Base-by-base conservation (phyloP, 2,888 invertebrate genomes). In the Heliothis peltigera region DNA sequence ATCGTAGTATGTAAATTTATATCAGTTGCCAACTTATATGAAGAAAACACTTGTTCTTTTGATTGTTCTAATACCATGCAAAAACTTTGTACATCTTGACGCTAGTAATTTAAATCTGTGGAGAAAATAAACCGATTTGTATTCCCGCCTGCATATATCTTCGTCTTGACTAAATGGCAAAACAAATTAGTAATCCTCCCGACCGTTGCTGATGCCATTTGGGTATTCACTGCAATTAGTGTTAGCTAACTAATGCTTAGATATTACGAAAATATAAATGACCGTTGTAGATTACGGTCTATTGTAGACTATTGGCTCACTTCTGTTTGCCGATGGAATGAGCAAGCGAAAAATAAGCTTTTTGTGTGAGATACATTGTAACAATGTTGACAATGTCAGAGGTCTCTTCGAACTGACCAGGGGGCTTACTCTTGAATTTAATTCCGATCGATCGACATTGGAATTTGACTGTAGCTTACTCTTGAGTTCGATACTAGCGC, bases 181-280 rank as follows among this genome's bases (percentile, higher is more conserved):
- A 46, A 54, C 64, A 55, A 42, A 67, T 70, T 62, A 62, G 70
- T 75, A 60, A 64, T 70, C 59, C 71, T 51, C 32, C 42, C 48
- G 47, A 19, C 54, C 44, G 67, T 59, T 25, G 39, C 56, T 68
- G 39, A 47, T 56, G 75, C 63, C 48, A 35, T 73, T 77, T 67
- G 67, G 47, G 28, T 80, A 68, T 65, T 66, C 51, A 61, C 51
- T 61, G 63, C 48, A 69, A 71, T 71, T 69, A 75, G 55, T 46
- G 66, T 81, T 75, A 56, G 46, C 53, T 66, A 80, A 78, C 52
- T 47, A 63, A 54, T 57, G 47, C 63, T 55, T 46, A 15, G 39
- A 57, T 53, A 57, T 63, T 71, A 58, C 55, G 35, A 51, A 63
- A 62, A 58, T 70, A 46, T 47, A 42, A 61, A 51, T 42, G 35